A percentile compares a stretch with the other conserved stretches of the same genome.
phyloP scores from a whole-genome alignment of 2,113 vertebrate species.

The Coptodon rendalli region DNA sequence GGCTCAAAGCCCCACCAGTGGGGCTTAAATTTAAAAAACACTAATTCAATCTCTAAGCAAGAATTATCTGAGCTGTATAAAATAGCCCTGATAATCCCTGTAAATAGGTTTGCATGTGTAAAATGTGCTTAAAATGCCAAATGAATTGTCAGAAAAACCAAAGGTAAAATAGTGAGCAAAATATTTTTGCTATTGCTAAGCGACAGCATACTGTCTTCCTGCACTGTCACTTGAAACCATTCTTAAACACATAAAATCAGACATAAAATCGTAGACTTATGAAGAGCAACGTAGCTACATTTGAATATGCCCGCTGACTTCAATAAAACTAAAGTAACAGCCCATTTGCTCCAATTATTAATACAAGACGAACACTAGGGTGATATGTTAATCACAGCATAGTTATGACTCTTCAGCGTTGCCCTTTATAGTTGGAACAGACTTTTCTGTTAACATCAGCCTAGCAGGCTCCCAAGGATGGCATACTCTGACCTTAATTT shows the following conservation, averaged over 20 bases:
- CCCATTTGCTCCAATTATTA: not conserved
- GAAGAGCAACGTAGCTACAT: not conserved
- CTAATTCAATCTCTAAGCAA: not conserved
- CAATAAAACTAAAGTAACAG: not conserved
- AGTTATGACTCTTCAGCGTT: not conserved
- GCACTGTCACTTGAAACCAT: not conserved
- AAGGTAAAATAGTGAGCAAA: not conserved
- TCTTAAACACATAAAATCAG: not conserved
- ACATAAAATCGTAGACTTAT: not conserved
- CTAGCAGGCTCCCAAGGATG: not conserved
- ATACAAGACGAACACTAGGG: not conserved
- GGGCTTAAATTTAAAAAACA: not conserved
- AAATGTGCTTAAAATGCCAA: not conserved
- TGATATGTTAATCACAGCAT: not conserved
- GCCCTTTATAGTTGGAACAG: not conserved
- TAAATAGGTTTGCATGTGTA: not conserved
- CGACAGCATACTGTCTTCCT: not conserved
- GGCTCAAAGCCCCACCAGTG: not conserved
- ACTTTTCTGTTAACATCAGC: not conserved
- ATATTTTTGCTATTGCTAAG: not conserved
- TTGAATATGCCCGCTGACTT: not conserved
- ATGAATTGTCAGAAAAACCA: not conserved
- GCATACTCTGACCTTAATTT: not conserved
- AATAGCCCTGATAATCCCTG: not conserved
- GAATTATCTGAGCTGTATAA: not conserved